These are phyloP conservation scores for Cryptomyrus ogoouensis DNA, from an alignment of 2,113 vertebrate species.

Conservation along the genomic window DNA sequence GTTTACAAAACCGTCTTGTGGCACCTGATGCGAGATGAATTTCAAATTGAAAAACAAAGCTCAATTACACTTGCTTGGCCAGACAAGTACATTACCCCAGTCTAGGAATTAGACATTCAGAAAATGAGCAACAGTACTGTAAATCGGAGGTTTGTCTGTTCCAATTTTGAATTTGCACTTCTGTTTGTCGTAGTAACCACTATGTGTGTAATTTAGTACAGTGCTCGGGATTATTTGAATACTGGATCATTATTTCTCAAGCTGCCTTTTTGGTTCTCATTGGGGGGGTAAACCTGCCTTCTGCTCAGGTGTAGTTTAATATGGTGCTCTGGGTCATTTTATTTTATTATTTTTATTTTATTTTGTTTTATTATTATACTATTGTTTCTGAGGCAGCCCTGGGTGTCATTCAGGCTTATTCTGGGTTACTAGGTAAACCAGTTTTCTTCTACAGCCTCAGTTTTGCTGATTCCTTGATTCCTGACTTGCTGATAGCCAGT, in stretches of 20 bases:
- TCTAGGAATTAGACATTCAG: neutral
- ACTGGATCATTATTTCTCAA: neutral
- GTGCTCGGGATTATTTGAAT: neutral
- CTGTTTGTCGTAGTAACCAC: neutral
- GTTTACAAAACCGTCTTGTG: neutral
- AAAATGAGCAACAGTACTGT: neutral
- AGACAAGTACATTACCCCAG: neutral
- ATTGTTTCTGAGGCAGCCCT: slow-evolving; percentile 13
- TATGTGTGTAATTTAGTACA: neutral
- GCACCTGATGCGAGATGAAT: neutral
- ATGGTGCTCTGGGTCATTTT: neutral
- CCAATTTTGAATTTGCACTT: neutral
- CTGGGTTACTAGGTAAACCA: slow-evolving; percentile 60
- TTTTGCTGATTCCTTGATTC: slow-evolving; percentile 56
- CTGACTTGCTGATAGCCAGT: slow-evolving; percentile 49
- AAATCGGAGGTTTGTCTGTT: neutral
- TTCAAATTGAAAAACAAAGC: neutral
- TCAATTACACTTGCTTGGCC: neutral
- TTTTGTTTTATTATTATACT: neutral
- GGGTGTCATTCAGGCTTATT: slow-evolving; percentile 56
- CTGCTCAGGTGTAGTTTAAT: neutral
- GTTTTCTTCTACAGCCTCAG: slow-evolving; percentile 51
- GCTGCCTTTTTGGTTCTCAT: neutral
- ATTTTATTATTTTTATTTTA: neutral
- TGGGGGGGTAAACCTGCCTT: neutral